Evolutionary conservation across 2,113 vertebrate genomes (phyloP), one percentile per base, ranked within the genome.

Genomic region (Cygnus buccinator): DNA sequence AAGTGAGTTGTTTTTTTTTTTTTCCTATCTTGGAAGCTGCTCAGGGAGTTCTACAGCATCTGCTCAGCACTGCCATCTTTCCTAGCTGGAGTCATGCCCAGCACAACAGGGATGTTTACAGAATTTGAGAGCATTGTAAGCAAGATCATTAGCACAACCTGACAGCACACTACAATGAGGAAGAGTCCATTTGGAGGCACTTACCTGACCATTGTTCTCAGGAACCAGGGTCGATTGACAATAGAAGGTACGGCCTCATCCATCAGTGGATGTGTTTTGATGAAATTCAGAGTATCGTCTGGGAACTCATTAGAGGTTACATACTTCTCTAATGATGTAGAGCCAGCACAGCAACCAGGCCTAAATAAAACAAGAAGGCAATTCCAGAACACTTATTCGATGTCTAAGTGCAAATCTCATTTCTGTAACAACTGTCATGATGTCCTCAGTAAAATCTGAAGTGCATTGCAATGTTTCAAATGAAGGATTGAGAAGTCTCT

Each of bases 251-350:
- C 99, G 1, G 99, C 99, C 96, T 99, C 99, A 0, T 99, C 99
- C 99, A 99, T 99, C 93, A 99, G 98, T 8, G 99, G 99, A 96
- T 99, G 99, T 41, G 99, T 99, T 98, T 99, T 99, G 97, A 99
- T 99, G 97, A 99, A 99, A 97, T 99, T 99, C 94, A 99, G 98
- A 11, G 99, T 99, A 93, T 99, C 99, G 18, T 99, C 99, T 0
- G 99, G 99, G 94, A 99, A 99, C 97, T 99, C 99, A 6, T 99
- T 99, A 97, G 99, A 99, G 22, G 98, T 98, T 91, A 98, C 96
- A 71, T 99, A 99, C 95, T 98, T 98, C 97, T 99, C 99, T 97
- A 98, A 97, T 19, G 98, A 98, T 11, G 98, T 90, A 37, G 98
- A 98, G 48, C 99, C 98, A 31, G 99, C 99, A 84, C 99, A 99